Evolutionary conservation across 2,797 vertebrate genomes (phyloP).

Genomic region (Eulemur albifrons): DNA sequence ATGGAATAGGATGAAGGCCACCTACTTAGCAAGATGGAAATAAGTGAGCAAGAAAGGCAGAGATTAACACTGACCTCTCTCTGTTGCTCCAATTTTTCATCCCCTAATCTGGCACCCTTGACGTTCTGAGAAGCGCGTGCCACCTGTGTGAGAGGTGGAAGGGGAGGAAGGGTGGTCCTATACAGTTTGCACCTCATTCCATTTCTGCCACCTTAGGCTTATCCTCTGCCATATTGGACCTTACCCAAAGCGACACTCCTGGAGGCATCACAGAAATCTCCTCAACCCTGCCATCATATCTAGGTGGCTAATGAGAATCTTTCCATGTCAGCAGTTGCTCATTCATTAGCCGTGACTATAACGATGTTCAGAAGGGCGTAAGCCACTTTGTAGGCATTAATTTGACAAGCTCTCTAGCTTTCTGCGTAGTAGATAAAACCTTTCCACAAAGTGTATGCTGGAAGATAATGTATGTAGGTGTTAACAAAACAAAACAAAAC

Average conservation of each 20-base stretch:
- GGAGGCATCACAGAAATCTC: neutral
- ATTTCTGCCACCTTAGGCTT: neutral
- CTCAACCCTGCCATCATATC: neutral
- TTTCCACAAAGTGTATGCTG: neutral
- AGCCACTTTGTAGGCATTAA: neutral
- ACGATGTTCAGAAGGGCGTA: neutral
- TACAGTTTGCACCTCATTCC: neutral
- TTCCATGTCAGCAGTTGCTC: neutral
- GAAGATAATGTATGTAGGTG: neutral
- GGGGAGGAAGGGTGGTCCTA: neutral
- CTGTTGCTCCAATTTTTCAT: neutral
- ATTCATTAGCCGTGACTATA: neutral
- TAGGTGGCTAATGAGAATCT: neutral
- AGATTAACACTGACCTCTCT: constrained; percentile 15
- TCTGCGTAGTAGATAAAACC: neutral
- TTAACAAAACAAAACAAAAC: neutral
- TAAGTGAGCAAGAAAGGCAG: constrained; percentile 40
- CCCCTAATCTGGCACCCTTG: constrained; percentile 28
- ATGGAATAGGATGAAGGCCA: constrained; percentile 17
- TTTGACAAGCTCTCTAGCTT: neutral
- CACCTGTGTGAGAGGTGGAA: neutral
- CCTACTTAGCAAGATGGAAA: constrained; percentile 54
- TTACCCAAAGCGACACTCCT: neutral
- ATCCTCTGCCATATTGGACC: neutral
- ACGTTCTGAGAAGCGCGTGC: neutral